phyloP scores from a whole-genome alignment of 2,888 invertebrate species.

The Tethea ocularis region DNA sequence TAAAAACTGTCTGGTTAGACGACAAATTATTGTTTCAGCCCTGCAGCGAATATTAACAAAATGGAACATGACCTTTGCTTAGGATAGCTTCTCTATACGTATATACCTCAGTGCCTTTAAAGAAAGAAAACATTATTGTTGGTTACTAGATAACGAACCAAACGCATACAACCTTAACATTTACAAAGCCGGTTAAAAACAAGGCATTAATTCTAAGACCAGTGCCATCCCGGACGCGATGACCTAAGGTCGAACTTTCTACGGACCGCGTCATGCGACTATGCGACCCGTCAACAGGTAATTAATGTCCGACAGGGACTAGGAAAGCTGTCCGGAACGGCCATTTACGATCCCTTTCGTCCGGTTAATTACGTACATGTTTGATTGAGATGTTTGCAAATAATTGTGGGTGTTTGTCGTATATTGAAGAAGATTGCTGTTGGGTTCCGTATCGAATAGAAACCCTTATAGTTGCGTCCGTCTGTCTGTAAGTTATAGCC shows the following conservation, averaged over 20 bases:
- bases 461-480: no score
- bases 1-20: no score
- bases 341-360: neutral
- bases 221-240: slow-evolving; percentile 35
- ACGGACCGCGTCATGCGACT: slow-evolving; percentile 59
- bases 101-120: no score
- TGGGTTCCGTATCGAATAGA: no score
- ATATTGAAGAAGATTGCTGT: no score
- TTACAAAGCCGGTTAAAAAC: neutral
- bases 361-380: neutral
- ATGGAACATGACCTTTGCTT: no score
- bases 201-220: neutral
- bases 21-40: no score
- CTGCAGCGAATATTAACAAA: no score
- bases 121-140: neutral
- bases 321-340: slow-evolving; percentile 38
- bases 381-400: neutral
- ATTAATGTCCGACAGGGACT: slow-evolving; percentile 51
- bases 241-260: slow-evolving; percentile 74
- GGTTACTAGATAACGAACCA: neutral
- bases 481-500: no score
- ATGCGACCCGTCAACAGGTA: slow-evolving; percentile 60
- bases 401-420: neutral
- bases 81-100: no score
- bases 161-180: neutral